Evolutionary conservation across 1,140 invertebrate species (phyloP).

Genomic region (Atopsyche davidsoni): DNA sequence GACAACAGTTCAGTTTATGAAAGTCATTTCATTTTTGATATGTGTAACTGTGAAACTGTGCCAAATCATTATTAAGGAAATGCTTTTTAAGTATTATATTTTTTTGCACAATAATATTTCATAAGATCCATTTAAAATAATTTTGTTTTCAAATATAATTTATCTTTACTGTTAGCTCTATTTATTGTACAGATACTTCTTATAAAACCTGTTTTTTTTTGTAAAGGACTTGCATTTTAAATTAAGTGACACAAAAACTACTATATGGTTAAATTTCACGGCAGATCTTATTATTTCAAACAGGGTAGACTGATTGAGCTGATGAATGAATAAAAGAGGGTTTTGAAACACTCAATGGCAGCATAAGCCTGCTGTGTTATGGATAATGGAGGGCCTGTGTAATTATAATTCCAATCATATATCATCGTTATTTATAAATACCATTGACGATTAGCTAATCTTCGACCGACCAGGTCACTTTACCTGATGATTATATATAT

Average conservation of each 20-base stretch:
- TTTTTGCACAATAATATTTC: slow-evolving; percentile 19
- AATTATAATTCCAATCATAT: slow-evolving; percentile 28
- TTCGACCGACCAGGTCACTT: slow-evolving; percentile 28
- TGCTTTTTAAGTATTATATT: slow-evolving; percentile 22
- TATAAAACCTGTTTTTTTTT: slow-evolving; percentile 4
- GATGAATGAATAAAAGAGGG: slow-evolving; percentile 17
- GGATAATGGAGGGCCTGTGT: slow-evolving; percentile 26
- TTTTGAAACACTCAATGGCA: slow-evolving; percentile 10
- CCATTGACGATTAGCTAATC: slow-evolving; percentile 29
- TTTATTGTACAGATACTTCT: neutral
- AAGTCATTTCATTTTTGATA: slow-evolving; percentile 16
- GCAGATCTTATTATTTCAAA: slow-evolving; percentile 14
- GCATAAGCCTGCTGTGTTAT: slow-evolving; percentile 10
- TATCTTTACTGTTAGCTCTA: neutral
- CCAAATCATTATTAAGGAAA: slow-evolving; percentile 15
- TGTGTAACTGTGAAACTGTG: slow-evolving; percentile 10
- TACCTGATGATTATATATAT: slow-evolving; percentile 26
- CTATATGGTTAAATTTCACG: slow-evolving; percentile 2
- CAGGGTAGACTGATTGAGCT: slow-evolving; percentile 25
- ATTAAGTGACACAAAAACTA: neutral
- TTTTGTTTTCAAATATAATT: slow-evolving; percentile 4
- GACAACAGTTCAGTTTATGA: slow-evolving; percentile 8
- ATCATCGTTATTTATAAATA: slow-evolving; percentile 20
- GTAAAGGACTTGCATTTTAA: slow-evolving; percentile 15
- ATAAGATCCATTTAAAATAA: slow-evolving; percentile 13